phyloP scores from a whole-genome alignment of 2,888 invertebrate genomes.

The Bellardia bayeri region DNA sequence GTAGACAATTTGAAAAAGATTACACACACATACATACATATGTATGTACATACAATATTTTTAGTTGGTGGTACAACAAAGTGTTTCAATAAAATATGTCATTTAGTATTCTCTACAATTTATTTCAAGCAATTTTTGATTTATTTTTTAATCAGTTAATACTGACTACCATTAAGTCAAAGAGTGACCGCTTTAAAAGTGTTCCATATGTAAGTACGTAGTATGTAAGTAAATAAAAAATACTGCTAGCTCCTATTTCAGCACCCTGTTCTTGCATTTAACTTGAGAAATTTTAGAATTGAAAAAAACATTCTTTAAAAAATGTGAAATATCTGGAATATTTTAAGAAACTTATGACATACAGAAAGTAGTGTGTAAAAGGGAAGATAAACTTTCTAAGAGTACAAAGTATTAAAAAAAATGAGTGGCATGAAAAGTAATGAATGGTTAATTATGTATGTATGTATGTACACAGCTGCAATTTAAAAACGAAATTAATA shows the following conservation, averaged over 20 bases:
- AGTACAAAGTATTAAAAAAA: background rate
- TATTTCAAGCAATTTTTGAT: background rate
- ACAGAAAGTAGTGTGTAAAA: background rate
- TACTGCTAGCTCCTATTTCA: background rate
- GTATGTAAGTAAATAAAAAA: background rate
- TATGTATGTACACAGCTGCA: conserved; percentile 36
- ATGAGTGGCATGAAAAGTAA: conserved; percentile 4
- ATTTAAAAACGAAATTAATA: conserved; percentile 29
- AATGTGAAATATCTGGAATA: conserved; percentile 6
- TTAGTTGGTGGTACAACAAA: conserved; percentile 27
- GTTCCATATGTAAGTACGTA: conserved; percentile 8
- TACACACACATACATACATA: background rate
- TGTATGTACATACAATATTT: background rate
- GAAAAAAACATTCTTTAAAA: background rate
- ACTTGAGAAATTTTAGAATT: background rate
- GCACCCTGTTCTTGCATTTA: background rate
- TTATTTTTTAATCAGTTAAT: background rate
- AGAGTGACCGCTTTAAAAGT: conserved; percentile 19
- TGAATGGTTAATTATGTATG: conserved; percentile 49
- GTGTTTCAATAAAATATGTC: conserved; percentile 14
- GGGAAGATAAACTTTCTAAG: background rate
- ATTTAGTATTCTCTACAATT: background rate
- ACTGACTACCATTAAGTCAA: background rate
- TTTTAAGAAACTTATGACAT: background rate
- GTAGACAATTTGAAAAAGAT: background rate